Evolutionary conservation across 2,113 vertebrate species (phyloP).

Genomic region (Nyctibius bracteatus): DNA sequence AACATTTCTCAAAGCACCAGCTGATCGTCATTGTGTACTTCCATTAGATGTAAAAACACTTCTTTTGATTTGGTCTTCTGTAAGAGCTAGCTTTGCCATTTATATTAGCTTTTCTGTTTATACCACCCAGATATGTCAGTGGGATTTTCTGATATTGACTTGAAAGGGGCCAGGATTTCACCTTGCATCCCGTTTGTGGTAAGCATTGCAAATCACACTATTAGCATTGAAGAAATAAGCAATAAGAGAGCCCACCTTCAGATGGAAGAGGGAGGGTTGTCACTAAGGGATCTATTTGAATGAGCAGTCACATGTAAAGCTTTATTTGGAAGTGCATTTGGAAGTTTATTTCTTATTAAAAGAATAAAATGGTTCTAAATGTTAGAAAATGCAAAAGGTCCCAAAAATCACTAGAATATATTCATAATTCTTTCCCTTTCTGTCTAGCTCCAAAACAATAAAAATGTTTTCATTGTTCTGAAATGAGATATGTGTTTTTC

Average conservation of each 20-base stretch:
- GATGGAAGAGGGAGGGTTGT: background rate
- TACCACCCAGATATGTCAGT: background rate
- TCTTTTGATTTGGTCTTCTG: background rate
- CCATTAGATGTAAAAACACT: background rate
- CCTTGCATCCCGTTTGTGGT: background rate
- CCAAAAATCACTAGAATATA: background rate
- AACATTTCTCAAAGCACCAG: background rate
- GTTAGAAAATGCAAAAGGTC: background rate
- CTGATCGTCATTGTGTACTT: background rate
- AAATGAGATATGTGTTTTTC: conserved; percentile 15
- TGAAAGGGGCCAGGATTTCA: background rate
- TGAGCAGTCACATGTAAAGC: background rate
- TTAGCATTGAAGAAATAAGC: background rate
- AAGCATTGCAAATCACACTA: background rate
- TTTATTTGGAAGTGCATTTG: background rate
- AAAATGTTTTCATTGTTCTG: conserved; percentile 18
- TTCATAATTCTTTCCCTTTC: background rate
- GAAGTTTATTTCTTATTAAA: background rate
- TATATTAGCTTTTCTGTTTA: background rate
- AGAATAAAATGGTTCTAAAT: background rate
- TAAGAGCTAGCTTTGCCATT: background rate
- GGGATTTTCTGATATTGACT: background rate
- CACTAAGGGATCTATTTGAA: background rate
- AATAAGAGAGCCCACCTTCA: background rate
- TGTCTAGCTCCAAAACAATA: background rate